Percentiles rank a stretch among this genome's conserved stretches.
Conservation (phyloP, 2,797 vertebrate species). For the Kryptolebias ocellatus region DNA sequence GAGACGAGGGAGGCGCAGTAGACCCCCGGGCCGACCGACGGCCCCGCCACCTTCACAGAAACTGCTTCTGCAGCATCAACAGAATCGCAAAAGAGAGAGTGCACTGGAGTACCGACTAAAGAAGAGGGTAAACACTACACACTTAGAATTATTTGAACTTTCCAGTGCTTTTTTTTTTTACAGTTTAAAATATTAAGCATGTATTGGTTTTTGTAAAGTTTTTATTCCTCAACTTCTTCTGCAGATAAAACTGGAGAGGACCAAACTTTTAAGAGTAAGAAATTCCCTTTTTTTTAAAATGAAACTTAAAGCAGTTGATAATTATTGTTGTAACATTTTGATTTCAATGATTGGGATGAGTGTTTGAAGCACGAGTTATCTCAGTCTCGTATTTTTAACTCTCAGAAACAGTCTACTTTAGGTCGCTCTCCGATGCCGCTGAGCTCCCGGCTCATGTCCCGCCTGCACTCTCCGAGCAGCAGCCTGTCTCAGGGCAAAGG, state of each 20-base stretch:
- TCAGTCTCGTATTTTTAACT: slow-evolving; percentile 5
- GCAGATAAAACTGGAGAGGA: slow-evolving; percentile 84
- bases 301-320: too few species aligned
- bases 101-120: slow-evolving; percentile 80
- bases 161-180: neutral
- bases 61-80: slow-evolving; percentile 83
- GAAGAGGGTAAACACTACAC: slow-evolving; percentile 75
- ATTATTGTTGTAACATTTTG: neutral
- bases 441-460: slow-evolving; percentile 70
- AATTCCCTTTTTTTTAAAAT: slow-evolving; percentile 1
- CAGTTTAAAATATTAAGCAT: neutral
- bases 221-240: slow-evolving; percentile 26
- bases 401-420: slow-evolving; percentile 72
- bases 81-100: slow-evolving; percentile 82
- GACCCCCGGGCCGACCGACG: slow-evolving; percentile 60
- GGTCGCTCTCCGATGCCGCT: slow-evolving; percentile 75
- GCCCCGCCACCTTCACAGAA: slow-evolving; percentile 84
- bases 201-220: neutral
- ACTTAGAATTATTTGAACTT: neutral
- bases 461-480: slow-evolving; percentile 69
- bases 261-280: slow-evolving; percentile 81
- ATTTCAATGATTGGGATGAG: neutral
- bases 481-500: slow-evolving; percentile 73
- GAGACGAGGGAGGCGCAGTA: slow-evolving; percentile 40
- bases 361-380: slow-evolving; percentile 4